These are phyloP conservation scores for Rhea pennata DNA, from an alignment of 2,113 vertebrate genomes.

Conservation along the genomic window DNA sequence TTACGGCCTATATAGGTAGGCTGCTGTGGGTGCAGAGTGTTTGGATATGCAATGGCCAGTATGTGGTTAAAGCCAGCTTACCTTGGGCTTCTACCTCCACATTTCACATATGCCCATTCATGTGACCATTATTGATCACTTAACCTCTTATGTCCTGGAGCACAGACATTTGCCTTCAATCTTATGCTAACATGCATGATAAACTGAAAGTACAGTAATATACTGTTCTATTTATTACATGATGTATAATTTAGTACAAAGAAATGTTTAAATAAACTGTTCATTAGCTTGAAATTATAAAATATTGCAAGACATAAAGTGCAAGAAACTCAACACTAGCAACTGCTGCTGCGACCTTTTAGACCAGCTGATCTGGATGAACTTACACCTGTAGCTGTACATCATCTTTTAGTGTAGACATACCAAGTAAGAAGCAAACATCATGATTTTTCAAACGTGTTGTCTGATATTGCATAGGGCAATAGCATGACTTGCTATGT, in stretches of 20 bases:
- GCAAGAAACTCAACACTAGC: conserved; percentile 74
- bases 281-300: conserved; percentile 62
- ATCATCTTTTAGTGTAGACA: conserved; percentile 52
- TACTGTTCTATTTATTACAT: background rate
- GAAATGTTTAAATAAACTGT: conserved; percentile 32
- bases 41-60: background rate
- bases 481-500: background rate
- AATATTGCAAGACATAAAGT: conserved; percentile 59
- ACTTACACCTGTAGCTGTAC: conserved; percentile 74
- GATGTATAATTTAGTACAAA: background rate
- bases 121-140: background rate
- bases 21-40: background rate
- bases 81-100: background rate
- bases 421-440: conserved; percentile 4
- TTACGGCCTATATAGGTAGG: background rate
- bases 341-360: conserved; percentile 74
- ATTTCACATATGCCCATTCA: background rate
- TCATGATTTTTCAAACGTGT: background rate
- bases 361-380: conserved; percentile 62
- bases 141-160: background rate
- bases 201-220: background rate
- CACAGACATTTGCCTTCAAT: background rate
- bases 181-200: background rate
- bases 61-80: background rate
- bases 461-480: background rate